Evolutionary conservation across 2,113 vertebrate species (phyloP).

Genomic region (Phyllostomus hastatus): DNA sequence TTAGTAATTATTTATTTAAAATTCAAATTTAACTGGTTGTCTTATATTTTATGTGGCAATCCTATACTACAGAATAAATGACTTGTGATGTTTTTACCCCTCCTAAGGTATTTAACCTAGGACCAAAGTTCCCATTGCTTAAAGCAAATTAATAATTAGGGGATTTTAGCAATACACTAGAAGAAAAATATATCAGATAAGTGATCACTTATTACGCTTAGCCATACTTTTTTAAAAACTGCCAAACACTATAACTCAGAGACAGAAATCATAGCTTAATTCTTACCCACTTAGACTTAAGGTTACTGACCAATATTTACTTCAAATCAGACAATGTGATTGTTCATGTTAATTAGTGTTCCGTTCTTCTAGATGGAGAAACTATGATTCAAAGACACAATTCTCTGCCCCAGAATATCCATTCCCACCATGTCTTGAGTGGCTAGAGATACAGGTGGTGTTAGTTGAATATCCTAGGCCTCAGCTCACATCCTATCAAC

Average conservation of each 20-base stretch:
- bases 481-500: neutral
- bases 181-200: slow-evolving; percentile 14
- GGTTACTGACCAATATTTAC: neutral
- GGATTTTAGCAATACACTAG: neutral
- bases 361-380: neutral
- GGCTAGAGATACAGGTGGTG: neutral
- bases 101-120: neutral
- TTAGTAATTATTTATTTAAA: slow-evolving; percentile 34
- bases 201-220: neutral
- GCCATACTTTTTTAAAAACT: neutral
- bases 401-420: neutral
- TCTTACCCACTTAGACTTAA: neutral
- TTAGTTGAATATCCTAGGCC: neutral
- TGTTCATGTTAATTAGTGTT: neutral
- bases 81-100: neutral
- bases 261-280: neutral
- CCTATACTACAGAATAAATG: neutral
- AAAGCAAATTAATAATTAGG: slow-evolving; percentile 36
- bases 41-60: neutral
- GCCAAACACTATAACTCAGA: neutral
- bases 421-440: neutral
- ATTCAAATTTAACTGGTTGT: slow-evolving; percentile 40
- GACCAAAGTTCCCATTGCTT: neutral
- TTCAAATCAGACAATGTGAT: neutral
- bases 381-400: slow-evolving; percentile 26